Conservation (phyloP, 2,888 invertebrate genomes). For the Cataglyphis rosenhaueri region DNA sequence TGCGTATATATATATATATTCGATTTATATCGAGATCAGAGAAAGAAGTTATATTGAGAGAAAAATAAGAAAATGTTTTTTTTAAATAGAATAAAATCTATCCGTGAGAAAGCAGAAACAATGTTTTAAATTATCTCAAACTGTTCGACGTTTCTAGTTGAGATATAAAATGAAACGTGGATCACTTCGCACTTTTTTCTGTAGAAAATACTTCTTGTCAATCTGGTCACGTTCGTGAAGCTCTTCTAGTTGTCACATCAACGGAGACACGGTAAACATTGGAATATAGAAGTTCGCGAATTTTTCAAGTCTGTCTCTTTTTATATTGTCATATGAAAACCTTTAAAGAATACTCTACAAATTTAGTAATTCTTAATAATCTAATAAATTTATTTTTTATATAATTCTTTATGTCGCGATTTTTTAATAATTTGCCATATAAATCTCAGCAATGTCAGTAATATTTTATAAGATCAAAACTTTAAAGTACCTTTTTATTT, state of each 20-base stretch:
- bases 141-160: constrained; percentile 33
- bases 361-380: neutral
- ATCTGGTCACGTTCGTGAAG: constrained; percentile 64
- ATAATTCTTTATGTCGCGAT: neutral
- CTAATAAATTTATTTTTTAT: neutral
- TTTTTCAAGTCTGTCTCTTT: neutral
- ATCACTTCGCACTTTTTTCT: constrained; percentile 29
- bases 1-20: neutral
- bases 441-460: neutral
- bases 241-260: constrained; percentile 42
- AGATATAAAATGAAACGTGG: constrained; percentile 34
- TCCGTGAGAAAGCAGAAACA: constrained; percentile 48
- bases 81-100: constrained; percentile 6
- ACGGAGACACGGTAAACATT: constrained; percentile 26
- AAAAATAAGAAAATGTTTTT: neutral
- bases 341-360: neutral
- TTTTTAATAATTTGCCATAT: neutral
- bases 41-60: neutral
- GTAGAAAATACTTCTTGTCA: constrained; percentile 46
- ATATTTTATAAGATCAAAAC: neutral
- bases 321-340: neutral
- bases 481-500: neutral
- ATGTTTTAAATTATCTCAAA: constrained; percentile 67
- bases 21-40: neutral
- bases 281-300: constrained; percentile 21